Evolutionary conservation across 2,113 vertebrate genomes (phyloP), one percentile per base, ranked within the genome.

Genomic region (Datnioides undecimradiatus): DNA sequence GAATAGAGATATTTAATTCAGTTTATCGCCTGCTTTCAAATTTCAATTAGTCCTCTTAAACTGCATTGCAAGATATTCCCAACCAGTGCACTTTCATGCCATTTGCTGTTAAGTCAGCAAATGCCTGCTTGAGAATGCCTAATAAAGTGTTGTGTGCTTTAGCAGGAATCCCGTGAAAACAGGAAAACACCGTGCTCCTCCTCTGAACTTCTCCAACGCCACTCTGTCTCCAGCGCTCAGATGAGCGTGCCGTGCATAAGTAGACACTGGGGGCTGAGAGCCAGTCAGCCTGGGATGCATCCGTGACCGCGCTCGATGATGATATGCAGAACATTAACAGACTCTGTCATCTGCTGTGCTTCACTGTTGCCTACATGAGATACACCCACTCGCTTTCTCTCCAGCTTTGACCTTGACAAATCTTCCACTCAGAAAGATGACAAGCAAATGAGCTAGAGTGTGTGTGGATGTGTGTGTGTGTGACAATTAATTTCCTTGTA

Each of bases 11-110:
- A 87, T 87, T 84, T 77, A 78, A 83, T 91, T 85, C 67, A 49
- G 58, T 82, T 85, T 73, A 81, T 87, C 51, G 8, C 40, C 68
- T 5, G 9, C 72, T 60, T 76, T 81, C 69, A 69, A 64, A 88
- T 92, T 91, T 88, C 86, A 93, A 92, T 91, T 87, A 91, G 74
- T 55, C 55, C 75, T 58, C 54, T 88, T 80, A 80, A 87, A 86
- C 62, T 71, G 83, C 88, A 86, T 73, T 62, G 55, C 63, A 58
- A 75, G 59, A 75, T 83, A 77, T 86, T 87, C 65, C 72, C 76
- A 68, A 73, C 57, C 46, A 34, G 5, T 31, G 51, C 63, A 55
- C n/a, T 67, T 72, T 67, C 48, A 49, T 12, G 63, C 29, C 69
- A 31, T 58, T 64, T 85, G 76, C 74, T 88, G 79, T 90, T 62